Evolutionary conservation across 2,113 vertebrate species (phyloP).

Genomic region (Pantherophis guttatus): DNA sequence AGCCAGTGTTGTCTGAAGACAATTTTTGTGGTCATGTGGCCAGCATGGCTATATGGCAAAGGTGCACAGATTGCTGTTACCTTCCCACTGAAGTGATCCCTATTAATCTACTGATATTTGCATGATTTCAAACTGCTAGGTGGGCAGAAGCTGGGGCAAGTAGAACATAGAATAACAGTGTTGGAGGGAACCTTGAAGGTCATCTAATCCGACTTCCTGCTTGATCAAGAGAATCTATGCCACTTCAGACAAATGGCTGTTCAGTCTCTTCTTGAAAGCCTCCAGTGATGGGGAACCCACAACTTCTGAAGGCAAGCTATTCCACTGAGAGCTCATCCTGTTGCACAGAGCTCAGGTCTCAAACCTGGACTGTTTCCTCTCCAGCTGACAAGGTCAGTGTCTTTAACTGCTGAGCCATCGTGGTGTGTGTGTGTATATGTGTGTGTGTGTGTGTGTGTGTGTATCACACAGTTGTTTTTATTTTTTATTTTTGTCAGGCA

Average conservation of each 20-base stretch:
- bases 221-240: neutral
- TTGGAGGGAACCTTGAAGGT: neutral
- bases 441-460: neutral
- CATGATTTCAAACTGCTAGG: neutral
- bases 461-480: slow-evolving; percentile 21
- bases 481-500: neutral
- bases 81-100: neutral
- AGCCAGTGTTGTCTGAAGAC: neutral
- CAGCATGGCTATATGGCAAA: neutral
- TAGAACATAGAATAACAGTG: neutral
- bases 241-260: neutral
- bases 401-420: neutral
- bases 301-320: no score
- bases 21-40: neutral
- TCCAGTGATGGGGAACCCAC: neutral
- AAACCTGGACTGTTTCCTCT: neutral
- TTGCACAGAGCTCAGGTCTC: neutral
- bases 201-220: neutral
- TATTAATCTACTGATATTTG: neutral
- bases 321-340: neutral
- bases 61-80: neutral
- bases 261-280: neutral
- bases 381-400: neutral
- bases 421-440: neutral
- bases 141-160: neutral